These are phyloP conservation scores for Fragum fragum DNA, from an alignment of 2,888 invertebrate genomes.

Conservation along the genomic window DNA sequence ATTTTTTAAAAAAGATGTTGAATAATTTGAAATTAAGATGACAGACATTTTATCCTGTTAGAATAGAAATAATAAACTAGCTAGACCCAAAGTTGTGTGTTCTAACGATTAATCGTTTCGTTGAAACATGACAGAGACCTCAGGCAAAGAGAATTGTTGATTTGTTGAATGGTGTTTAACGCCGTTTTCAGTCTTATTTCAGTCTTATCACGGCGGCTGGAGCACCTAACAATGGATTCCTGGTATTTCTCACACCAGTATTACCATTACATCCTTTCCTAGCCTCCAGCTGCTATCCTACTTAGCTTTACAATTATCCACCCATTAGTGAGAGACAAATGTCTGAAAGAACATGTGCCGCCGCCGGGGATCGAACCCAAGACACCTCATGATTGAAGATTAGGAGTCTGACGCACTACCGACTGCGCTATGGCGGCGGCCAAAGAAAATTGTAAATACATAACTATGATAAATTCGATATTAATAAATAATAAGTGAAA, in stretches of 20 bases:
- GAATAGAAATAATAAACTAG: too few species aligned
- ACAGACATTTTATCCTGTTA: too few species aligned
- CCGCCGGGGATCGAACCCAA: neutral
- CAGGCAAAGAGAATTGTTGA: too few species aligned
- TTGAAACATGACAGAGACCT: too few species aligned
- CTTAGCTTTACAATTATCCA: neutral
- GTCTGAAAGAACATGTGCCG: neutral
- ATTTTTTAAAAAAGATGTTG: too few species aligned
- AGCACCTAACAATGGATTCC: slow-evolving; percentile 1
- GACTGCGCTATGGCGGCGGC: neutral
- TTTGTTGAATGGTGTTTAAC: neutral
- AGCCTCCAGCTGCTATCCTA: neutral
- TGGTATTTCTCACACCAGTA: neutral
- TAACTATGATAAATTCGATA: too few species aligned
- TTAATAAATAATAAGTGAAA: too few species aligned
- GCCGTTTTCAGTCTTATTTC: neutral
- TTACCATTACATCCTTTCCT: neutral
- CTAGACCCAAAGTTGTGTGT: too few species aligned
- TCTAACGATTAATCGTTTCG: too few species aligned
- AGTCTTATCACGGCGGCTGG: neutral
- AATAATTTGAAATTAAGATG: too few species aligned
- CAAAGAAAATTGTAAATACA: too few species aligned
- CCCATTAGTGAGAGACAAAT: neutral
- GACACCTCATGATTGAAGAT: neutral
- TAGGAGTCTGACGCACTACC: neutral